Base-by-base conservation (phyloP, 2,113 vertebrate genomes). In the Oxyruncus cristatus region DNA sequence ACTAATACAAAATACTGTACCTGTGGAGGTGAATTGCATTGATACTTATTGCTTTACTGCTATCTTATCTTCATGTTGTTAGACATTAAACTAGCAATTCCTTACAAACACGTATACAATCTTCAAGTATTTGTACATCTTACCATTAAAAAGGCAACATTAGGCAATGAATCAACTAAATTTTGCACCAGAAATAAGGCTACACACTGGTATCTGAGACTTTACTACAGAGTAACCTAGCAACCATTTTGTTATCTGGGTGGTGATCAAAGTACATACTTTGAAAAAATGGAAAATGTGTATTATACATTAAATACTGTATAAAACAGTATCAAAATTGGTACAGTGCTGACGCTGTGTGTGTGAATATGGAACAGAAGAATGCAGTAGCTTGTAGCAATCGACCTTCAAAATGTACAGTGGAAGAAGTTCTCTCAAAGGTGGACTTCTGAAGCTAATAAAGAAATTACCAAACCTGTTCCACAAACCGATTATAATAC, bases 171-270 rank as follows among this genome's bases (percentile, higher is more conserved):
- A 71, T 42, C 61, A 77, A 32, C 47, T 62, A 58, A n/a, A 58
- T 86, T 53, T 33, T 87, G 70, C 65, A 16, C 12, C 19, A 81
- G 26, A 89, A 91, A 81, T 46, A 83, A 66, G 19, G 6, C 14
- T 46, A 53, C 42, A 58, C 7, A 47, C 39, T 0, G 0, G 9
- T 62, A 49, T 67, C 26, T 71, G 35, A 70, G 46, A 53, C 23
- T 75, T 86, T 30, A 66, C 19, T 73, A 10, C 28, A 41, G 7
- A 66, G 67, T 83, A 93, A 85, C 73, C 30, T 80, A 58, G 63
- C 53, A 95, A 85, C 9, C 0, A 49, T 67, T 82, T 92, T 49
- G 15, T 55, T 87, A 44, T 47, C 17, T 28, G 33, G 8, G 41
- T 80, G 50, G 28, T 80, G 55, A 94, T 46, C 32, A 66, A 87